Conservation (phyloP, 2,888 invertebrate species). For the Panorpa germanica region DNA sequence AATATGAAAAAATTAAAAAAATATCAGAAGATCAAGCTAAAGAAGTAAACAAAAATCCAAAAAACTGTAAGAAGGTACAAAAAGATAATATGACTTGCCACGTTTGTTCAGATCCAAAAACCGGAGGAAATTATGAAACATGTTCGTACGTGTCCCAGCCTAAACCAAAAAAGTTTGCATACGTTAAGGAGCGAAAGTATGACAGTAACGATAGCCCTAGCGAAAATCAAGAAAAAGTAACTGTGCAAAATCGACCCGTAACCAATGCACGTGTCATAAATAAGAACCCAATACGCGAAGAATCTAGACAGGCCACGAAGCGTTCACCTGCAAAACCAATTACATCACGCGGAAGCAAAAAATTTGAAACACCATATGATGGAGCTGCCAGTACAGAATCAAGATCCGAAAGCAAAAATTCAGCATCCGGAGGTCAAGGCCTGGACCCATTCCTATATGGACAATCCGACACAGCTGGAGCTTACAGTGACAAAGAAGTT, state of each 20-base stretch:
- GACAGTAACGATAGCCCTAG: constrained; percentile 36
- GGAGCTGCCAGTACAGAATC: too few species aligned
- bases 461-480: constrained; percentile 4
- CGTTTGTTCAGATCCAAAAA: constrained; percentile 53
- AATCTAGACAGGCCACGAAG: too few species aligned
- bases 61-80: constrained; percentile 41
- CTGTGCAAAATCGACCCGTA: constrained; percentile 23
- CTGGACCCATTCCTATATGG: constrained; percentile 12
- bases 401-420: too few species aligned
- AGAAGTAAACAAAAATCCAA: constrained; percentile 37
- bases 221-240: constrained; percentile 22
- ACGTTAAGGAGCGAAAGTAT: constrained; percentile 41
- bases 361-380: too few species aligned
- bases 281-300: too few species aligned
- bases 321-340: too few species aligned
- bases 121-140: constrained; percentile 57
- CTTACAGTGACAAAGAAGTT: constrained; percentile 6
- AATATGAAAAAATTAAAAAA: constrained; percentile 35
- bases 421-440: too few species aligned
- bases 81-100: constrained; percentile 47
- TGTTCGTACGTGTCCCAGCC: constrained; percentile 63
- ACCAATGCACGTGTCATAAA: too few species aligned
- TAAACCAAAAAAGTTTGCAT: constrained; percentile 48
- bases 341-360: too few species aligned
- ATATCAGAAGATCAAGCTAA: constrained; percentile 40